A percentile compares a stretch with the other conserved stretches of the same genome.
These are phyloP conservation scores for Xestia c-nigrum DNA, from an alignment of 2,888 invertebrate species.

Conservation along the genomic window DNA sequence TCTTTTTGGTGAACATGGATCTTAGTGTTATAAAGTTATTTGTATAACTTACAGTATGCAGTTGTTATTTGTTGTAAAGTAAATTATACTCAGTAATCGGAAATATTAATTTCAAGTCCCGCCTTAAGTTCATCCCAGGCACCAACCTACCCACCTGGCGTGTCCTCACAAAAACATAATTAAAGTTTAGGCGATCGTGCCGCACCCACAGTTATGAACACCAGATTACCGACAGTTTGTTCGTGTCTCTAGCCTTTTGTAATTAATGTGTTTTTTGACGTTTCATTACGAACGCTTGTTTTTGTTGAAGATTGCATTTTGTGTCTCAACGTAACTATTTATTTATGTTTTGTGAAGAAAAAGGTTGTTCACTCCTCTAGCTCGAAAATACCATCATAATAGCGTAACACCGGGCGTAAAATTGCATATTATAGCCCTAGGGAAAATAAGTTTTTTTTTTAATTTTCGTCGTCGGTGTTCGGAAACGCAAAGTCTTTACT, in stretches of 20 bases:
- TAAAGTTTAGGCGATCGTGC: conserved; percentile 76
- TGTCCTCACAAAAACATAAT: conserved; percentile 79
- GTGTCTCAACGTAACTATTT: neutral
- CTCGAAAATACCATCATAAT: too few species aligned
- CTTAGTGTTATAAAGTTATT: too few species aligned
- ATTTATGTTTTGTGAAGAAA: neutral
- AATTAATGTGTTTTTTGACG: conserved; percentile 64
- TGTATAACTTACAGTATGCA: too few species aligned
- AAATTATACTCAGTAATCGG: neutral
- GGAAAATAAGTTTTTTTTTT: too few species aligned
- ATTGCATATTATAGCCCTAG: too few species aligned
- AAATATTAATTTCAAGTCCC: neutral
- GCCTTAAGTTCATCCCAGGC: conserved; percentile 4
- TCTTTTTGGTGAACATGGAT: too few species aligned
- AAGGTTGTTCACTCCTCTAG: too few species aligned
- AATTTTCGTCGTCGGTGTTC: too few species aligned
- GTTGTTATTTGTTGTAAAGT: too few species aligned
- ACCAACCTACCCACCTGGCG: conserved; percentile 62
- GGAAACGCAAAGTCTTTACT: too few species aligned
- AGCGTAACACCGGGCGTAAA: too few species aligned
- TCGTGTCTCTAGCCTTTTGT: conserved; percentile 43
- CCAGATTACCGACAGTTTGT: conserved; percentile 67
- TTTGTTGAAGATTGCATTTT: conserved; percentile 16
- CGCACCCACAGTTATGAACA: conserved; percentile 73
- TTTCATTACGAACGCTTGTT: conserved; percentile 46